A percentile compares a stretch with the other conserved stretches of the same genome.
Conservation (phyloP, 2,113 vertebrate genomes). For the Eulacestoma nigropectus region DNA sequence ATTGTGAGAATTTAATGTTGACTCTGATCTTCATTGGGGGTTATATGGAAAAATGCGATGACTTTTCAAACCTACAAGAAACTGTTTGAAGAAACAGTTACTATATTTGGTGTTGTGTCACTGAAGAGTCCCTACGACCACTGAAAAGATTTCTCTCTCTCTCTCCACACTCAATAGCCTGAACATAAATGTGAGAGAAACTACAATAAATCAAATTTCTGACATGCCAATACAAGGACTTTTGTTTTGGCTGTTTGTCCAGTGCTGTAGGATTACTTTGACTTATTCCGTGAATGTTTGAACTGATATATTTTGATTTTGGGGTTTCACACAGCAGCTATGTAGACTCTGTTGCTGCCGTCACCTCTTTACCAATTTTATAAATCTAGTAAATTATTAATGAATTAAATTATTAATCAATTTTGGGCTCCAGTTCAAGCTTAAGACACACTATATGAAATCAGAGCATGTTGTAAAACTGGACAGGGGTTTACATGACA, state of each 20-base stretch:
- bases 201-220: neutral
- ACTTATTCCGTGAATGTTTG: neutral
- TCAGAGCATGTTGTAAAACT: neutral
- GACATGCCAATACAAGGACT: neutral
- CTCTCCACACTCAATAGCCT: neutral
- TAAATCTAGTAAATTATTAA: neutral
- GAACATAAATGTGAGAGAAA: neutral
- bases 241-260: neutral
- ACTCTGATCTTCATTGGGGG: neutral
- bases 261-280: neutral
- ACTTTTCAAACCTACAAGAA: neutral
- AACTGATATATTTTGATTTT: slow-evolving; percentile 8
- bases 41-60: neutral
- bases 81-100: neutral
- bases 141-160: neutral
- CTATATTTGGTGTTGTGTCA: neutral
- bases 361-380: neutral
- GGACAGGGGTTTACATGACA: neutral
- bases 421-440: neutral
- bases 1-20: neutral
- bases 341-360: neutral
- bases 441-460: neutral
- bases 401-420: neutral
- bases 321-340: neutral
- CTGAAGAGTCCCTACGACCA: neutral